A percentile compares a stretch with the other conserved stretches of the same genome.
phyloP scores from a whole-genome alignment of 2,888 invertebrate species.

The Autographa pulchrina region DNA sequence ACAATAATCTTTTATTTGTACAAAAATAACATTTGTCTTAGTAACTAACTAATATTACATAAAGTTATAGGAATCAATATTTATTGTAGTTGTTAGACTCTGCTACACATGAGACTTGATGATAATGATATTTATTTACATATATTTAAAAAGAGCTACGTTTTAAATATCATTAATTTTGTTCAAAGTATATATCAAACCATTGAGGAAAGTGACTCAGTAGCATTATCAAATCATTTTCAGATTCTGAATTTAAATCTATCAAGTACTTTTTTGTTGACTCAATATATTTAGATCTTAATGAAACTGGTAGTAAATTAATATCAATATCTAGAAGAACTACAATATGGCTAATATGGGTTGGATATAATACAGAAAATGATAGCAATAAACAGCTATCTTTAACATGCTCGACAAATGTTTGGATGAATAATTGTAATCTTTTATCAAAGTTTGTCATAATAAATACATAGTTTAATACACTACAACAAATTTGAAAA shows the following conservation, averaged over 20 bases:
- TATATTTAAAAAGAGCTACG: neutral
- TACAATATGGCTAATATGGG: slow-evolving; percentile 66
- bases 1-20: neutral
- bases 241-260: slow-evolving; percentile 63
- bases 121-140: no score
- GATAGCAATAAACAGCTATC: slow-evolving; percentile 49
- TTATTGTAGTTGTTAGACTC: neutral
- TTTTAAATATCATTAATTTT: neutral
- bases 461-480: slow-evolving; percentile 77
- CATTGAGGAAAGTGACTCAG: slow-evolving; percentile 82
- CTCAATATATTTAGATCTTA: slow-evolving; percentile 63
- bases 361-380: slow-evolving; percentile 73
- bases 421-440: slow-evolving; percentile 69
- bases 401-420: slow-evolving; percentile 72
- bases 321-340: slow-evolving; percentile 76
- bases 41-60: no score
- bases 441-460: slow-evolving; percentile 70
- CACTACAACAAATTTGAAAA: slow-evolving; percentile 77
- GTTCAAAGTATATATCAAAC: slow-evolving; percentile 76
- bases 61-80: no score
- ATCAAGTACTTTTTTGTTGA: slow-evolving; percentile 66
- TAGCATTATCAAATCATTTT: slow-evolving; percentile 77
- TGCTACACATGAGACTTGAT: neutral
- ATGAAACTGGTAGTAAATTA: slow-evolving; percentile 54
- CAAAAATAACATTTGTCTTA: no score